Percentiles rank a stretch among this genome's conserved stretches.
Evolutionary conservation across 2,113 vertebrate species (phyloP).

Genomic region (Ageneiosus marmoratus): DNA sequence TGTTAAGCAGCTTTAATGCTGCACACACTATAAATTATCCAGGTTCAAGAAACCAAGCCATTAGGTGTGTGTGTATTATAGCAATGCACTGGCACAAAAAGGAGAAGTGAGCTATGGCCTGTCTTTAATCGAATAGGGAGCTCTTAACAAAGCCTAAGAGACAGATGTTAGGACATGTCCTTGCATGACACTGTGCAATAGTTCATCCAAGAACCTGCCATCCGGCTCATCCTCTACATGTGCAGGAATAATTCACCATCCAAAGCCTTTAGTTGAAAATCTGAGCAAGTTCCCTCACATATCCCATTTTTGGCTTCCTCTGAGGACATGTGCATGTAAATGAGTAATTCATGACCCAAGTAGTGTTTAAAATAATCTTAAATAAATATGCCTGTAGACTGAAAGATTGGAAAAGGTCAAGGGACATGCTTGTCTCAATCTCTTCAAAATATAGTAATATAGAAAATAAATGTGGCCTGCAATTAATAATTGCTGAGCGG

Average conservation of each 20-base stretch:
- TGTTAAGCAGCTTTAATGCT: constrained; percentile 44
- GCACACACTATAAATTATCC: constrained; percentile 46
- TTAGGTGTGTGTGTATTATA: not conserved
- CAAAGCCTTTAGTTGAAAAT: not conserved
- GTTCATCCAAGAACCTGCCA: not conserved
- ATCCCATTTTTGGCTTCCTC: not conserved
- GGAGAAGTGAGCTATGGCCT: not conserved
- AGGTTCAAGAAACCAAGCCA: constrained; percentile 31
- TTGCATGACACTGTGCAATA: not conserved
- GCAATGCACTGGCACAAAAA: not conserved
- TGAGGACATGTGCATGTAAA: not conserved
- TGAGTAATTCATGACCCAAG: not conserved
- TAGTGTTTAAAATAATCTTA: not conserved
- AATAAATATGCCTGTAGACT: not conserved
- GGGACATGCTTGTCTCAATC: not conserved
- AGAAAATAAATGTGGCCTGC: not conserved
- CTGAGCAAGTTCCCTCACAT: not conserved
- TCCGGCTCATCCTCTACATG: not conserved
- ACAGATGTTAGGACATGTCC: constrained; percentile 5
- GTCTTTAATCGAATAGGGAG: not conserved
- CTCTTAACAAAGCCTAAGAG: constrained; percentile 43
- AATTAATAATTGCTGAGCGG: constrained; percentile 4
- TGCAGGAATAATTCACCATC: not conserved
- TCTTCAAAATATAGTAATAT: not conserved
- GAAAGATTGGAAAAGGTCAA: not conserved